Percentiles rank a stretch among this genome's conserved stretches.
Conservation (phyloP, 2,797 vertebrate genomes). For the Passerculus sandwichensis region DNA sequence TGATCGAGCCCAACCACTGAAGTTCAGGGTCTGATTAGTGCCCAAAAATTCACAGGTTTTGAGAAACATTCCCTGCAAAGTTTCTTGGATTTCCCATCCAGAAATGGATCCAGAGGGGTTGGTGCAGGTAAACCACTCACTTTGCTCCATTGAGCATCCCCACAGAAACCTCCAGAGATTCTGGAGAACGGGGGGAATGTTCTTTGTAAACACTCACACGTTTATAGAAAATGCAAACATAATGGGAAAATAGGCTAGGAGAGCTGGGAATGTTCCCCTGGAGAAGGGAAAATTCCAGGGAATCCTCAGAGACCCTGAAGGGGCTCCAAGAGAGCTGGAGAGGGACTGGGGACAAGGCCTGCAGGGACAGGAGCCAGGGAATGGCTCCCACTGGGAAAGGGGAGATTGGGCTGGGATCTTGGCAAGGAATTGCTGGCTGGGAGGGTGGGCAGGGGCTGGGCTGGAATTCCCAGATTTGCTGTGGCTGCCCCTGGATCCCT, state of each 20-base stretch:
- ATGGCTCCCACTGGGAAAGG: not conserved
- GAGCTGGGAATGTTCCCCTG: not conserved
- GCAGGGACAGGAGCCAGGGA: not conserved
- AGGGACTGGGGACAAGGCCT: not conserved
- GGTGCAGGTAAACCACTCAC: not conserved
- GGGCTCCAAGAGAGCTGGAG: not conserved
- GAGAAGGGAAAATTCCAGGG: not conserved
- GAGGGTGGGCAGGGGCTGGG: too few species aligned
- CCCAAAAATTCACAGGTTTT: not conserved
- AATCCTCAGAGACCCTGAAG: accelerated
- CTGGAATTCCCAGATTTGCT: not conserved
- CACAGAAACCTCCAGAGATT: not conserved
- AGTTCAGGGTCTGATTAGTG: not conserved
- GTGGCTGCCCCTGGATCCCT: not conserved
- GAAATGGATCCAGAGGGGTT: not conserved
- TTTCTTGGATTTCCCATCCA: not conserved
- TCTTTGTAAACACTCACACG: not conserved
- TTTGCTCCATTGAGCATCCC: not conserved
- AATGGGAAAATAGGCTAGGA: not conserved
- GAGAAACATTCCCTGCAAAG: not conserved
- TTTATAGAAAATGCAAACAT: not conserved
- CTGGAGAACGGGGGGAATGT: accelerated
- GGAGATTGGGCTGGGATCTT: too few species aligned
- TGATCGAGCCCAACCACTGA: accelerated
- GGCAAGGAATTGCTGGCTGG: too few species aligned